Evolutionary conservation across 1,140 invertebrate genomes (phyloP).

Genomic region (Lanistes nyassanus): DNA sequence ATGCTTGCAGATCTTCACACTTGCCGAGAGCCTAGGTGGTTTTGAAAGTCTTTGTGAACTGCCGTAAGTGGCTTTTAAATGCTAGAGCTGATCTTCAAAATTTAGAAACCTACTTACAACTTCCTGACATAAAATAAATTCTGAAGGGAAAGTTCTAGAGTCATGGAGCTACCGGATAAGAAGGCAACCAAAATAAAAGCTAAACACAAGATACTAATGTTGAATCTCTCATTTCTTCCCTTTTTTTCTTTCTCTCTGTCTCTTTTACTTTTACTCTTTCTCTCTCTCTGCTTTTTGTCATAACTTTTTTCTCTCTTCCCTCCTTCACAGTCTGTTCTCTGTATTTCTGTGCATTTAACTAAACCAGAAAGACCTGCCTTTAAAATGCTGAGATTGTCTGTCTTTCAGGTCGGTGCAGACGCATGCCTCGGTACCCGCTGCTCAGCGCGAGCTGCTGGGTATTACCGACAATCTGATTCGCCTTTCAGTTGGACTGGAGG

Average conservation of each 20-base stretch:
- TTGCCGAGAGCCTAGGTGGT: conserved; percentile 97
- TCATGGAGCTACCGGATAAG: too few species aligned
- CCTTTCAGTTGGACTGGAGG: conserved; percentile 92
- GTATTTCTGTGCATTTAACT: not conserved
- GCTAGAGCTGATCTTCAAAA: too few species aligned
- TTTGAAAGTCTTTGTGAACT: conserved; percentile 87
- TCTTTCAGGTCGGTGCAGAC: conserved; percentile 65
- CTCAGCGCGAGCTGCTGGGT: conserved; percentile 79
- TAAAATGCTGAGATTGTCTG: too few species aligned
- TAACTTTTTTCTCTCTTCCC: conserved; percentile 12
- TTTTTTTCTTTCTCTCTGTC: conserved; percentile 10
- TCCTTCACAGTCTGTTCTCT: not conserved
- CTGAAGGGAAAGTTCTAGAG: too few species aligned
- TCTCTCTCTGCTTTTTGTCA: conserved; percentile 9
- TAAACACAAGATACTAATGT: too few species aligned
- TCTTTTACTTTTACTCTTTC: not conserved
- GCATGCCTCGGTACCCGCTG: conserved; percentile 71
- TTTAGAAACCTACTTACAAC: too few species aligned
- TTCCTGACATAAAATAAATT: too few species aligned
- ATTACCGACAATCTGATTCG: conserved; percentile 90
- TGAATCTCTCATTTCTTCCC: too few species aligned
- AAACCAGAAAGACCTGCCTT: too few species aligned
- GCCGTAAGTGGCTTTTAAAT: conserved; percentile 60
- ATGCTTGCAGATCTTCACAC: conserved; percentile 71
- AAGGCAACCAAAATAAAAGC: too few species aligned